phyloP scores from a whole-genome alignment of 2,797 vertebrate species.

The Melanotaenia trifasciata region DNA sequence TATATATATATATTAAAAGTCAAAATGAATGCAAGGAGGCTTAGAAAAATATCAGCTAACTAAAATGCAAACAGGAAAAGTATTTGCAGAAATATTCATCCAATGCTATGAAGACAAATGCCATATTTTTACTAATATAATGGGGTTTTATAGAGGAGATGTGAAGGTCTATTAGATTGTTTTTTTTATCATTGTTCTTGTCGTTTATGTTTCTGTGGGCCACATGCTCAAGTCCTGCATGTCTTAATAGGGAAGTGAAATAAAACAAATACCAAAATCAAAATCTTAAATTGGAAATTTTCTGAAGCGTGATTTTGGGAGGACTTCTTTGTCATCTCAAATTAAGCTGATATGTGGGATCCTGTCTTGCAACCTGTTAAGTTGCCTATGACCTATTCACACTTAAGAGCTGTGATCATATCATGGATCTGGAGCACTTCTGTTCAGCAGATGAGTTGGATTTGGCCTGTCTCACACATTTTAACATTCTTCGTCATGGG shows the following conservation, averaged over 20 bases:
- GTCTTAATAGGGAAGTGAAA: background rate
- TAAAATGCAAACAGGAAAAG: background rate
- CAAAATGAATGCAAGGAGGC: too few relatives aligned
- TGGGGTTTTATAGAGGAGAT: background rate
- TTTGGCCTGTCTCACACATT: slow-evolving; percentile 78
- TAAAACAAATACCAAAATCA: too few relatives aligned
- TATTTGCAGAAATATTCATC: background rate
- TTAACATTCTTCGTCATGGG: slow-evolving; percentile 85
- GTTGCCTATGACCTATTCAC: slow-evolving; percentile 49
- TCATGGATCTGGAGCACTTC: slow-evolving; percentile 51
- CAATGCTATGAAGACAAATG: background rate
- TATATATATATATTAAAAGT: too few relatives aligned
- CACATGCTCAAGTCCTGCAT: background rate
- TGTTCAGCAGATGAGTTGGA: slow-evolving; percentile 82
- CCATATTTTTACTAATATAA: background rate
- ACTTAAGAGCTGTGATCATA: slow-evolving; percentile 50
- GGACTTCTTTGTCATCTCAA: background rate
- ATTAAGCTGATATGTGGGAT: slow-evolving; percentile 1
- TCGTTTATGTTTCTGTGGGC: background rate
- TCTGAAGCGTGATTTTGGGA: background rate
- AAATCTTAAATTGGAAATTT: background rate
- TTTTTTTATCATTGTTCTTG: background rate
- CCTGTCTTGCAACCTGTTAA: slow-evolving; percentile 72
- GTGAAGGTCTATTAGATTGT: slow-evolving; percentile 2
- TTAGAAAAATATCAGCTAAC: too few relatives aligned